These are phyloP conservation scores for Melanitta fusca DNA, from an alignment of 2,797 vertebrate genomes.

Conservation along the genomic window DNA sequence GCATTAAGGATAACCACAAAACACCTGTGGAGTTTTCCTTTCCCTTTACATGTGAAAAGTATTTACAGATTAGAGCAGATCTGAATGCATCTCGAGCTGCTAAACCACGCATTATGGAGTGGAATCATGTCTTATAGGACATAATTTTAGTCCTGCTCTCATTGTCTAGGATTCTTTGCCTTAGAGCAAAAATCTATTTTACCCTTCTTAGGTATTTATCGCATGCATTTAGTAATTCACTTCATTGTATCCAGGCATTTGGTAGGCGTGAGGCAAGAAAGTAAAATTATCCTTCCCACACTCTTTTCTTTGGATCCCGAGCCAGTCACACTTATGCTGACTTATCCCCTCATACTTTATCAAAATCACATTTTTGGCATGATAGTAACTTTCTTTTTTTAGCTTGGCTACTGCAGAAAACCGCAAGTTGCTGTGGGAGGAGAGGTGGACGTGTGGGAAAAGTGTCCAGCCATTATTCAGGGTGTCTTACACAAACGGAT, in stretches of 20 bases:
- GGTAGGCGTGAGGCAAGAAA: neutral
- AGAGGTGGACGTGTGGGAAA: slow-evolving; percentile 22
- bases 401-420: slow-evolving; percentile 27
- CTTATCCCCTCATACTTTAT: slow-evolving; percentile 40
- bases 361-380: slow-evolving; percentile 31
- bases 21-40: neutral
- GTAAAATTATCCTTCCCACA: neutral
- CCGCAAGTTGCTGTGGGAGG: neutral
- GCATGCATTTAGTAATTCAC: neutral
- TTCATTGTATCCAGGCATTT: rapidly evolving
- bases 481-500: neutral
- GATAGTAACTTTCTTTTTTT: slow-evolving; percentile 35
- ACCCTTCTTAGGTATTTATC: neutral
- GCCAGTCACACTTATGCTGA: neutral
- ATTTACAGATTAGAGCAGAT: neutral
- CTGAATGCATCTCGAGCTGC: neutral
- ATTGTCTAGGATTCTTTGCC: neutral
- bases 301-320: neutral
- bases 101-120: neutral
- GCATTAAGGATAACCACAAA: neutral
- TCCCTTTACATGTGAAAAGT: neutral
- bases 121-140: neutral
- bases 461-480: neutral
- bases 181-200: neutral
- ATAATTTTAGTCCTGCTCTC: neutral